Evolutionary conservation across 2,113 vertebrate genomes (phyloP).

Genomic region (Alexandromys fortis): DNA sequence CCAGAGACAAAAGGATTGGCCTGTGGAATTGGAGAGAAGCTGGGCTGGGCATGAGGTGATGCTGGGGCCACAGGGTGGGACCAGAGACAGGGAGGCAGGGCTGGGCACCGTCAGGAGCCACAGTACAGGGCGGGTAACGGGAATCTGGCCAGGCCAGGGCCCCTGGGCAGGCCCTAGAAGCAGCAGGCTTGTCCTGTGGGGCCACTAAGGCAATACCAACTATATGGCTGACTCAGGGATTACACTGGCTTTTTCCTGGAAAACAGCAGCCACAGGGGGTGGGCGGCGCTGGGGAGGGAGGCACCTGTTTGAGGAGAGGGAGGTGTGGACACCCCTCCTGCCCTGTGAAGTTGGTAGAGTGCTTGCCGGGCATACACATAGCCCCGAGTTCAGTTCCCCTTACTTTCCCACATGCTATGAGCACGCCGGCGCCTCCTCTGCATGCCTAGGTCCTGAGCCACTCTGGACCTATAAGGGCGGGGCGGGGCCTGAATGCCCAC

Average conservation of each 20-base stretch:
- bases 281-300: not conserved
- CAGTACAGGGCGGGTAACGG: constrained; percentile 47
- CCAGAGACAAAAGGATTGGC: constrained; percentile 82
- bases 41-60: constrained; percentile 70
- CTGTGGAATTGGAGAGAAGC: constrained; percentile 86
- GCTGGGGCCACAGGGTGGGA: constrained; percentile 48
- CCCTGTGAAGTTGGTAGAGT: not conserved
- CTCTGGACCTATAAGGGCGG: not conserved
- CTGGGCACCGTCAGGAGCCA: constrained; percentile 1
- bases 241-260: constrained; percentile 44
- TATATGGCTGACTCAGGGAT: not conserved
- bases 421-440: not conserved
- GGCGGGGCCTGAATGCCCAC: not conserved
- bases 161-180: constrained; percentile 42
- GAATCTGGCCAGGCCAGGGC: constrained; percentile 55
- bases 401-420: not conserved
- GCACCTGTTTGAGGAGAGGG: constrained; percentile 7
- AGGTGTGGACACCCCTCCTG: not conserved
- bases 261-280: not conserved
- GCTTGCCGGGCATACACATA: not conserved
- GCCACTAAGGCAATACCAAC: constrained; percentile 45
- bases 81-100: not conserved
- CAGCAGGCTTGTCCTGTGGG: constrained; percentile 13
- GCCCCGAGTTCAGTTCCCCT: not conserved
- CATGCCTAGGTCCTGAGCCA: not conserved